Evolutionary conservation across 2,888 invertebrate species (phyloP).

Genomic region (Blomia tropicalis): DNA sequence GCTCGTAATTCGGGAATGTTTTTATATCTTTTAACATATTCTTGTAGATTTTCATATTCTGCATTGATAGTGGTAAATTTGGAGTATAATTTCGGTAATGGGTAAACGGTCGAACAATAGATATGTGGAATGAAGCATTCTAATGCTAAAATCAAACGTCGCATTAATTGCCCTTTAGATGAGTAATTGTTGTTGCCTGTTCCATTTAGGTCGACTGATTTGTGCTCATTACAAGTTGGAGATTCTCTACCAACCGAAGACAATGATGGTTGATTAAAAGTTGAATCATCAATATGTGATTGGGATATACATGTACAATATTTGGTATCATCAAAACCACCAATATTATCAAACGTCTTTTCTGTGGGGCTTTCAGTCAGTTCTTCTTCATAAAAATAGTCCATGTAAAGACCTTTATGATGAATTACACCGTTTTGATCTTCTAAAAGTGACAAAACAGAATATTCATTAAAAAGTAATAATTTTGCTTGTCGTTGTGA

Average conservation of each 20-base stretch:
- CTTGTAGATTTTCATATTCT: conserved; percentile 48
- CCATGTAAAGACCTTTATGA: conserved; percentile 59
- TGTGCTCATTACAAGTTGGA: background rate
- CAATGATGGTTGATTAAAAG: background rate
- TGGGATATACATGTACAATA: no score
- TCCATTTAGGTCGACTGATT: background rate
- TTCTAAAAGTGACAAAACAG: conserved; percentile 50
- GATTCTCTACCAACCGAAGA: no score
- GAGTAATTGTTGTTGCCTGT: background rate
- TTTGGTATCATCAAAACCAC: no score
- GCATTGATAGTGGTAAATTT: conserved; percentile 37
- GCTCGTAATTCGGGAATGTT: conserved; percentile 57
- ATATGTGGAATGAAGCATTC: conserved; percentile 4
- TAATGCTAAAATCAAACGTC: conserved; percentile 2
- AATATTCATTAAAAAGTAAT: conserved; percentile 58
- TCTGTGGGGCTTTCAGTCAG: background rate
- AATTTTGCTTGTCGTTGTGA: conserved; percentile 62
- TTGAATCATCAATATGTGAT: background rate
- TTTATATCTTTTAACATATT: conserved; percentile 58
- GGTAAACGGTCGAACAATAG: conserved; percentile 20
- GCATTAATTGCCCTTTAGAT: conserved; percentile 9
- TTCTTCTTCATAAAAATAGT: conserved; percentile 40
- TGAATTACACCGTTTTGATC: conserved; percentile 56
- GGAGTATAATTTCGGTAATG: background rate
- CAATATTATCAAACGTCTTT: background rate